These are phyloP conservation scores for Molossus alvarezi DNA, from an alignment of 2,797 vertebrate species.

Conservation along the genomic window DNA sequence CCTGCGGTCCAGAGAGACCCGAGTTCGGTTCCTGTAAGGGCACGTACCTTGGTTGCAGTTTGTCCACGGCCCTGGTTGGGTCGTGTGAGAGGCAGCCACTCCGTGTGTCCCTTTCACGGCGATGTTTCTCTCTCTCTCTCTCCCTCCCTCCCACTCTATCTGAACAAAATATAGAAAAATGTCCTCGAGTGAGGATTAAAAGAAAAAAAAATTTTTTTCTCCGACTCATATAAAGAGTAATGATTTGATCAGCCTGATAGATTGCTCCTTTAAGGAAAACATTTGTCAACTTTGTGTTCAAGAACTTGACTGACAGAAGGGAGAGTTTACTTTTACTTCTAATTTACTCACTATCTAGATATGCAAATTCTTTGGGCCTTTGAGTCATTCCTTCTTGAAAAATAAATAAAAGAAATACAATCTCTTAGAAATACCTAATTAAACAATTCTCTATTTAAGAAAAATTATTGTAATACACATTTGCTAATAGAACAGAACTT, in stretches of 20 bases:
- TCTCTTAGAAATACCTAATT: constrained; percentile 49
- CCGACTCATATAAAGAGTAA: background rate
- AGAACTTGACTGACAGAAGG: background rate
- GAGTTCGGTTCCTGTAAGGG: no score
- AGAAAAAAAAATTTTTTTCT: background rate
- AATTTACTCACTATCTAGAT: background rate
- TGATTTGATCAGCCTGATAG: background rate
- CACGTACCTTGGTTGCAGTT: no score
- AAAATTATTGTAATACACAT: background rate
- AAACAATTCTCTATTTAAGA: constrained; percentile 18
- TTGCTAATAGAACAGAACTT: background rate
- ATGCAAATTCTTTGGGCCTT: constrained; percentile 24
- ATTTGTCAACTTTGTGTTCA: constrained; percentile 42
- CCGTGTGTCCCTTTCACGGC: no score
- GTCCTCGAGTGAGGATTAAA: no score
- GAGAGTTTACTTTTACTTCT: constrained; percentile 23
- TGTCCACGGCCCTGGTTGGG: no score
- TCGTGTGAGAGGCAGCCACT: no score
- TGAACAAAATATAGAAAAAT: no score
- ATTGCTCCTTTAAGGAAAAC: constrained; percentile 45
- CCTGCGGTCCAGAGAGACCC: no score
- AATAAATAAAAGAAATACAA: constrained; percentile 16
- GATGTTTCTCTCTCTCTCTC: no score
- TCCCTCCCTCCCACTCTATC: no score
- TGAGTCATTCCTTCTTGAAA: background rate